Evolutionary conservation across 2,797 vertebrate species (phyloP), one percentile per base, ranked within the genome.

Genomic region (Spinus pinus): DNA sequence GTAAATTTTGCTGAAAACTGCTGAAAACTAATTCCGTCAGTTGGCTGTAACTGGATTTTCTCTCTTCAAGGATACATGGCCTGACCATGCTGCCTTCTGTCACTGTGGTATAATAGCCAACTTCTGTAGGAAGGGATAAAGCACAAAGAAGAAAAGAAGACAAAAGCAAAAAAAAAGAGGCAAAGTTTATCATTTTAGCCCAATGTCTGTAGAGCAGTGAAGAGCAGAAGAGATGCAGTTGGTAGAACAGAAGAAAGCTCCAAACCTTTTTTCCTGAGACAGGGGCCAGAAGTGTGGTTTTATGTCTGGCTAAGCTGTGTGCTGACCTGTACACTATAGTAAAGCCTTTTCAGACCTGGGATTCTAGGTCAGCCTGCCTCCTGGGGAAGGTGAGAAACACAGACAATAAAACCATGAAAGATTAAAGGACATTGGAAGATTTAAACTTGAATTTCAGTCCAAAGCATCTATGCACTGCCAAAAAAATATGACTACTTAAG

Each of bases 401-500:
- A 81, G 44, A 91, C 27, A 70, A 56, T 82, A 69, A 95, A 97
- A 81, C 42, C 28, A 22, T 41, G 15, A 33, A 95, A 78, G 50
- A 82, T 92, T 92, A 96, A 92, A 71, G 30, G 54, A 85, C 65
- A 15, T 22, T 77, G 39, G 42, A 94, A 71, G 46, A 91, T 94
- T 81, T 92, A 64, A 85, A 90, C 35, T 90, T 92, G 25, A 81
- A 82, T 94, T 95, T 94, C 56, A 82, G 31, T 78, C 64, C 53
- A 66, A 70, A 86, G 37, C 56, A 86, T 95, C 51, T 92, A 58
- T 70, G 92, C 61, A 16, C 31, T 92, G 22, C 39, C 74, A 93
- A 61, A 94, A 95, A 27, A 37, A 81, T 85, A 64, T 79, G 62
- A 85, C 53, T 85, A 1, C 31, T 86, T 85, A 90, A 93, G 62